These are phyloP conservation scores for Allacma fusca DNA, from an alignment of 2,888 invertebrate genomes.

Conservation along the genomic window DNA sequence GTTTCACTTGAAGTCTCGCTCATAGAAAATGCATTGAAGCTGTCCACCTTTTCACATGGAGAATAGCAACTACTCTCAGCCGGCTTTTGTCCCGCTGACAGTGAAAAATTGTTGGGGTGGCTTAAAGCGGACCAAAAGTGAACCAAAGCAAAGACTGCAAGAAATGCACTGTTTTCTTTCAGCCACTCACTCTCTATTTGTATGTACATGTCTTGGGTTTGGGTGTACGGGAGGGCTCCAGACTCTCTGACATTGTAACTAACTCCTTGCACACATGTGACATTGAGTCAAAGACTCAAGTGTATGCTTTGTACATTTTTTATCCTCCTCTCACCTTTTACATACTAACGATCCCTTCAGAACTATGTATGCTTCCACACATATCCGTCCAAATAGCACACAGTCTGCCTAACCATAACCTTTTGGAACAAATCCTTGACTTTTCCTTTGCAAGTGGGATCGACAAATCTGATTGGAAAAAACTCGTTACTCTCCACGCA, in stretches of 20 bases:
- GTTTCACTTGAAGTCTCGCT: slow-evolving; percentile 25
- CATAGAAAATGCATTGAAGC: slow-evolving; percentile 24
- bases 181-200: no score
- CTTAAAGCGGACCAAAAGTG: slow-evolving; percentile 36
- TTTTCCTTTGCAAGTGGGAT: background rate
- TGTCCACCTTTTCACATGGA: slow-evolving; percentile 31
- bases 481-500: no score
- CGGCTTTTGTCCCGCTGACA: slow-evolving; percentile 36
- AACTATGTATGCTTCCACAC: no score
- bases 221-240: no score
- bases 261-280: background rate
- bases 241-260: background rate
- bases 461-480: no score
- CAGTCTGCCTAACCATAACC: background rate
- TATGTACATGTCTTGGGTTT: no score
- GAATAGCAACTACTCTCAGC: slow-evolving; percentile 33
- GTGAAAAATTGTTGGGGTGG: slow-evolving; percentile 33
- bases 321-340: background rate
- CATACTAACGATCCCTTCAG: no score
- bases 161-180: no score
- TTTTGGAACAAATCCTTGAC: background rate
- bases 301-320: no score
- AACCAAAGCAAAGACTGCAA: background rate
- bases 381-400: no score
- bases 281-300: background rate